phyloP scores from a whole-genome alignment of 2,888 invertebrate genomes.

The Rhodophaea formosa region DNA sequence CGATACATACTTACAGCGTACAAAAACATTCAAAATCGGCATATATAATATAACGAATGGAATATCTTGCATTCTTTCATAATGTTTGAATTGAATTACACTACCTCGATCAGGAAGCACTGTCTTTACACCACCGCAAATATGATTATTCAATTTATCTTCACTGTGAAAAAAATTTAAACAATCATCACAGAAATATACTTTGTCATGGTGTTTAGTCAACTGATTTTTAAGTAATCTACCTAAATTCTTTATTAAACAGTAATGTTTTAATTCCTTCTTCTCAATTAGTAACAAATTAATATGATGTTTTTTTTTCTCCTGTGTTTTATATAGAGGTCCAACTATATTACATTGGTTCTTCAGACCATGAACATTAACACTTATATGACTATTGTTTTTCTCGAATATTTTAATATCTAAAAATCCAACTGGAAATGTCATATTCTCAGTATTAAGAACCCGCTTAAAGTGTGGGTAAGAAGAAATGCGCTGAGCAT shows the following conservation, averaged over 20 bases:
- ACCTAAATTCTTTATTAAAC: too few relatives aligned
- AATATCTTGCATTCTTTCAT: too few relatives aligned
- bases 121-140: too few relatives aligned
- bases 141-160: neutral
- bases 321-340: conserved; percentile 3
- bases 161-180: neutral
- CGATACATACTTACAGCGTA: too few relatives aligned
- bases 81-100: too few relatives aligned
- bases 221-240: neutral
- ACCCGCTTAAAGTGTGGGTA: conserved; percentile 27
- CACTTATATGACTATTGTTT: neutral
- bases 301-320: neutral
- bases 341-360: neutral
- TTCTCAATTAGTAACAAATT: too few relatives aligned
- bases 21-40: too few relatives aligned
- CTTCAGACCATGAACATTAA: neutral
- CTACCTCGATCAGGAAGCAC: too few relatives aligned
- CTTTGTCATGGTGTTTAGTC: conserved; percentile 1
- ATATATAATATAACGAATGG: too few relatives aligned
- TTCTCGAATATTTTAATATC: conserved; percentile 26
- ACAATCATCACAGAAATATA: conserved; percentile 9
- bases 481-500: conserved; percentile 21
- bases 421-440: conserved; percentile 31
- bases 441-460: conserved; percentile 31
- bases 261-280: too few relatives aligned